Evolutionary conservation across 2,888 invertebrate genomes (phyloP).

Genomic region (Tetramorium bicarinatum): DNA sequence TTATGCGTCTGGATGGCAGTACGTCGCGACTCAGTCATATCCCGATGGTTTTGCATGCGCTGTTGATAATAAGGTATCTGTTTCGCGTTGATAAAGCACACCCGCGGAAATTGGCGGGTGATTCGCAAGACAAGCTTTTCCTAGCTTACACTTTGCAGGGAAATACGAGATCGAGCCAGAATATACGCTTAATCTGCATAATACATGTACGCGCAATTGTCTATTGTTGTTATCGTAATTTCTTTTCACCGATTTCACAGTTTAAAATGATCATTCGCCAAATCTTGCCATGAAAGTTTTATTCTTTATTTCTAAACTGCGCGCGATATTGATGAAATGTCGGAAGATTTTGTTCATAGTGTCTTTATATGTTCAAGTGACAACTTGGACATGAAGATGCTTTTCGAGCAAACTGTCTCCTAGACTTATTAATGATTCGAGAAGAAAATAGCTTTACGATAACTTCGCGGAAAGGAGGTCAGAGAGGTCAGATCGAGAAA

Average conservation of each 20-base stretch:
- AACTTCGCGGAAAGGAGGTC: conserved; percentile 2
- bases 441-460: conserved; percentile 23
- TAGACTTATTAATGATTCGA: conserved; percentile 39
- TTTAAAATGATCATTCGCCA: neutral
- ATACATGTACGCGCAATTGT: neutral
- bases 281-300: neutral
- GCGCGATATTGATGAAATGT: neutral
- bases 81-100: conserved; percentile 66
- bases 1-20: conserved; percentile 37
- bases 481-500: conserved; percentile 8
- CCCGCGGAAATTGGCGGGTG: conserved; percentile 57
- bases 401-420: neutral
- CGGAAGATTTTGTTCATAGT: neutral
- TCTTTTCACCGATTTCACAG: neutral
- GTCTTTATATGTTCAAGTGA: neutral
- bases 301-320: neutral
- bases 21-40: conserved; percentile 52
- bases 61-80: conserved; percentile 66
- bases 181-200: neutral
- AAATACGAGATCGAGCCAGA: conserved; percentile 47
- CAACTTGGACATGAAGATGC: neutral
- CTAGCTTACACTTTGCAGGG: conserved; percentile 44
- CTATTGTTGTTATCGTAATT: neutral
- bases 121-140: conserved; percentile 50
- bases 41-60: conserved; percentile 48